Base-by-base conservation (phyloP, 2,113 vertebrate genomes). In the Dryoscopus gambensis region DNA sequence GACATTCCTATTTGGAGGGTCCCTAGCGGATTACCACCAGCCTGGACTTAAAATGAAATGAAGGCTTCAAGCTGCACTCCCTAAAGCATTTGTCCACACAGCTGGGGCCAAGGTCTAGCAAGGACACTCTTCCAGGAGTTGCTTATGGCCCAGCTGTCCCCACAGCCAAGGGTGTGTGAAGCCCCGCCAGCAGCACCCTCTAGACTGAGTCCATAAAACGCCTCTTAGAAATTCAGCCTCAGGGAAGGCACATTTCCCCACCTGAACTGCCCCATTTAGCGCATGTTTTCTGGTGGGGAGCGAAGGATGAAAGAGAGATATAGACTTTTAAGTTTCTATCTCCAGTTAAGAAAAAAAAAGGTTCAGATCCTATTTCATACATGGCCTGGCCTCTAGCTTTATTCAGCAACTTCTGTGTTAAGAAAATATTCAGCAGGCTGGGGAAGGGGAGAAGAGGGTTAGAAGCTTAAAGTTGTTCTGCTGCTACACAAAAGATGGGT, bases 131-230 rank as follows among this genome's bases (percentile, higher is more conserved):
- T 83, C 13, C 57, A 5, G 55, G 63, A 69, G 3, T 14, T 76
- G 25, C 30, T 76, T n/a, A 49, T 1, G 0, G 28, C 31, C 28
- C 78, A 60, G 39, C 8, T 81, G 27, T 64, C 35, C 2, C 1
- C 22, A 6, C 0, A 4, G 33, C 19, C 23, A 14, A 44, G 18
- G 20, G 23, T 57, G 27, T 55, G 15, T 0, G 7, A 2, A 21
- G 49, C 20, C 49, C 15, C 0, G 0, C 60, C 3, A 1, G 21
- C 16, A 76, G 33, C 37, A 35, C 1, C 2, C 40, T 37, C 31
- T 23, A n/a, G 18, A 28, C 47, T 75, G 22, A 56, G 44, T 27
- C 15, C 0, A 0, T 14, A 67, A 69, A 84, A 35, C 1, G 13
- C 8, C 17, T 63, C 47, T 28, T 37, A 63, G 39, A 35, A 76